phyloP scores from a whole-genome alignment of 2,797 vertebrate genomes.

The Periophthalmus magnuspinnatus region DNA sequence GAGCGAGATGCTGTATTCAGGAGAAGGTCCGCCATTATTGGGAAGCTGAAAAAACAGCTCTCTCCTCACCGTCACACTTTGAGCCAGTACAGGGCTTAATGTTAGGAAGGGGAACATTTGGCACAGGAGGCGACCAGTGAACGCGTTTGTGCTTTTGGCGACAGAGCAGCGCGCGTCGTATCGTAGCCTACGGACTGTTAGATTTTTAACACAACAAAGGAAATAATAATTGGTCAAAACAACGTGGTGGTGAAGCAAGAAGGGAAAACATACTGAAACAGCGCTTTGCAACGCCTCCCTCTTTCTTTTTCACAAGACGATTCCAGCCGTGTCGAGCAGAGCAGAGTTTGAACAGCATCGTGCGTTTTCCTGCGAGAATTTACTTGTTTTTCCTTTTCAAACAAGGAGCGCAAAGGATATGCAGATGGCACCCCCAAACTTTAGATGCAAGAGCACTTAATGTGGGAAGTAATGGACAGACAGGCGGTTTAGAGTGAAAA shows the following conservation, averaged over 20 bases:
- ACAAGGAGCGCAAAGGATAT: constrained; percentile 16
- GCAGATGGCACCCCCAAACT: constrained; percentile 66
- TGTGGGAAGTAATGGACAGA: constrained; percentile 30
- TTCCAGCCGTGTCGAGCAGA: constrained; percentile 49
- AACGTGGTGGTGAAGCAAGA: constrained; percentile 80
- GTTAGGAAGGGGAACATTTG: constrained; percentile 29
- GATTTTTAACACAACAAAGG: constrained; percentile 81
- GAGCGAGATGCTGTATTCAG: constrained; percentile 76
- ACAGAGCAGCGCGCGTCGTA: constrained; percentile 29
- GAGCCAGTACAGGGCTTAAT: constrained; percentile 48
- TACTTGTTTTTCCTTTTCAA: constrained; percentile 26
- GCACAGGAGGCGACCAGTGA: constrained; percentile 13
- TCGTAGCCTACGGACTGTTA: constrained; percentile 50
- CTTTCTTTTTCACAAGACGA: constrained; percentile 47
- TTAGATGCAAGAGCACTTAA: constrained; percentile 53
- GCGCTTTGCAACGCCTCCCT: constrained; percentile 54
- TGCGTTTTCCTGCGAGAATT: constrained; percentile 23
- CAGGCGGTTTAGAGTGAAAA: constrained; percentile 26
- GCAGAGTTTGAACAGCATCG: constrained; percentile 59
- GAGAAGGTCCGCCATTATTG: constrained; percentile 85
- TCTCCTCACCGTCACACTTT: constrained; percentile 67
- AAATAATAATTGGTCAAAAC: constrained; percentile 82
- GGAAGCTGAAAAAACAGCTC: constrained; percentile 74
- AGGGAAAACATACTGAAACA: constrained; percentile 71
- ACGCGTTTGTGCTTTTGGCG: constrained; percentile 7